Evolutionary conservation across 2,888 invertebrate species (phyloP).

Genomic region (Scrobipalpa atriplicella): DNA sequence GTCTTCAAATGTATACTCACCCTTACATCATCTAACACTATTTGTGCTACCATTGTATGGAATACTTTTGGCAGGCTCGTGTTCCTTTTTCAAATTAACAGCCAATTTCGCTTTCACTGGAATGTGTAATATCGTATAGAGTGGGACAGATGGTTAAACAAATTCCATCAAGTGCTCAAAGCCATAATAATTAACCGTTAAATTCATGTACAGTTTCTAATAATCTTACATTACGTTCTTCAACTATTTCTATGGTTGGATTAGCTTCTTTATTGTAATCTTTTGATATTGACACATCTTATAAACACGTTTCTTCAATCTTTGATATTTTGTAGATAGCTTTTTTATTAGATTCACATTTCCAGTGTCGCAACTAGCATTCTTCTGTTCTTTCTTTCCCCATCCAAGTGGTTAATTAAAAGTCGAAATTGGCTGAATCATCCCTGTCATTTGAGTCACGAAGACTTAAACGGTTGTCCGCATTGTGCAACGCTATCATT

Average conservation of each 20-base stretch:
- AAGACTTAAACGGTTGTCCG: slow-evolving; percentile 35
- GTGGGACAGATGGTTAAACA: slow-evolving; percentile 39
- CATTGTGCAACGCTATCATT: slow-evolving; percentile 39
- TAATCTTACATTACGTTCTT: not conserved
- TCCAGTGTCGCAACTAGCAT: slow-evolving; percentile 30
- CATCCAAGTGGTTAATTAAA: slow-evolving; percentile 37
- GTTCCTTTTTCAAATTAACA: slow-evolving; percentile 48
- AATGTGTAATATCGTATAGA: slow-evolving; percentile 53
- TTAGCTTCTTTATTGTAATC: not conserved
- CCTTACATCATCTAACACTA: slow-evolving; percentile 10
- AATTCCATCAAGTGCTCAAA: slow-evolving; percentile 29
- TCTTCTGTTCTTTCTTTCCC: slow-evolving; percentile 32
- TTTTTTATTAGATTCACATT: not conserved
- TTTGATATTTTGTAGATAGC: not conserved
- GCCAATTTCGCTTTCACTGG: slow-evolving; percentile 70
- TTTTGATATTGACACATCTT: not conserved
- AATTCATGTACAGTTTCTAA: not conserved
- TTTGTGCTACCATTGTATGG: slow-evolving; percentile 42
- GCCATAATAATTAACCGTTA: slow-evolving; percentile 17
- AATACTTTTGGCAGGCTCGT: slow-evolving; percentile 37
- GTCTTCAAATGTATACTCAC: not conserved
- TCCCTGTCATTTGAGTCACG: slow-evolving; percentile 46
- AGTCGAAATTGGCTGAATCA: slow-evolving; percentile 51
- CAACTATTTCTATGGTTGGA: not conserved
- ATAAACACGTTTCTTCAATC: not conserved